Percentiles rank a stretch among this genome's conserved stretches.
These are phyloP conservation scores for Thomomys bottae DNA, from an alignment of 2,113 vertebrate species.

Conservation along the genomic window DNA sequence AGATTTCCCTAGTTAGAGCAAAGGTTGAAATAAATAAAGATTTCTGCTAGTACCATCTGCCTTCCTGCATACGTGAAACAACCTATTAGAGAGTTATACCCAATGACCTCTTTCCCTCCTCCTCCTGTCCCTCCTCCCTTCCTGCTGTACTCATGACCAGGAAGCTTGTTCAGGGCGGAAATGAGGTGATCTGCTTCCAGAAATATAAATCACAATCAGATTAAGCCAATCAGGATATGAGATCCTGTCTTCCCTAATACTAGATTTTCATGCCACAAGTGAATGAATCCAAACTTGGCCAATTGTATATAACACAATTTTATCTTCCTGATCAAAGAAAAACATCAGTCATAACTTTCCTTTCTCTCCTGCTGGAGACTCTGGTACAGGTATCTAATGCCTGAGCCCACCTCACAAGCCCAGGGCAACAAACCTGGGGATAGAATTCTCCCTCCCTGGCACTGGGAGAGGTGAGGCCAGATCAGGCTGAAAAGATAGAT, in stretches of 20 bases:
- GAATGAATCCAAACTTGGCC: background rate
- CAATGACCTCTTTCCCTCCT: background rate
- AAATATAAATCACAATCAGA: background rate
- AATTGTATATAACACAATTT: background rate
- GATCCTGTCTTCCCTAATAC: background rate
- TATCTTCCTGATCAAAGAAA: background rate
- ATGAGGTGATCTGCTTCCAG: background rate
- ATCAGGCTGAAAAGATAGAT: background rate
- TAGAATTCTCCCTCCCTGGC: background rate
- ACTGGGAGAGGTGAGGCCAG: background rate
- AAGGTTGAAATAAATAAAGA: background rate
- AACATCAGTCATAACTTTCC: background rate
- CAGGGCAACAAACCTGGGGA: background rate
- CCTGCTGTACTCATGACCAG: background rate
- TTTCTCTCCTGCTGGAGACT: background rate
- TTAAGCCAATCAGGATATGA: background rate
- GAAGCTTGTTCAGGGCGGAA: background rate
- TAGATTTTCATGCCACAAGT: background rate
- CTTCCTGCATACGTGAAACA: background rate
- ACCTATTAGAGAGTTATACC: background rate
- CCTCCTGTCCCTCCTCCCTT: background rate
- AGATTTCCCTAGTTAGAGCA: background rate
- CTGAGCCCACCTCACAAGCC: background rate
- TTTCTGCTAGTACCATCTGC: background rate
- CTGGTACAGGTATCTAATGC: background rate